Conservation (phyloP, 2,113 vertebrate genomes). For the Pachycephala philippinensis region DNA sequence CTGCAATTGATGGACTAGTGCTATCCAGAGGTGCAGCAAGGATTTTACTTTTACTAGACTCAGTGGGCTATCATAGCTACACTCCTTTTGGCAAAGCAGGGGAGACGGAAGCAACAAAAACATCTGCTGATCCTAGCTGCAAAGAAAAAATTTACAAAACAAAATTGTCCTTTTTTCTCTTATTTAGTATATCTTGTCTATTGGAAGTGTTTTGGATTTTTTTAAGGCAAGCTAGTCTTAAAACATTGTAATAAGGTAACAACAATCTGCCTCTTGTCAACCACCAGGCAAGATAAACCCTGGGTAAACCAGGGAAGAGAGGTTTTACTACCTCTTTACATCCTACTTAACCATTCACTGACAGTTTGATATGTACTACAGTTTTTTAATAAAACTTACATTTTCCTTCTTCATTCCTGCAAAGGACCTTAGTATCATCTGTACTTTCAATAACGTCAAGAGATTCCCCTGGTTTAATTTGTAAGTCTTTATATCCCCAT, state of each 20-base stretch:
- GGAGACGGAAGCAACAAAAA: neutral
- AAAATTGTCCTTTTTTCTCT: neutral
- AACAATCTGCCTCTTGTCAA: neutral
- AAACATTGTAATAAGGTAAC: neutral
- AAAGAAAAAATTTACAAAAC: neutral
- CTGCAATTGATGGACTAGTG: neutral
- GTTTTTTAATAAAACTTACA: conserved; percentile 75
- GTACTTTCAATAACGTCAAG: conserved; percentile 84
- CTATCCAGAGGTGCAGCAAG: neutral
- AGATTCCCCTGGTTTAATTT: conserved; percentile 81
- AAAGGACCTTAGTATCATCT: conserved; percentile 82
- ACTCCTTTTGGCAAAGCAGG: neutral
- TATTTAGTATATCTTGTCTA: neutral
- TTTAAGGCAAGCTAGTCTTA: neutral
- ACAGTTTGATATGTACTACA: neutral
- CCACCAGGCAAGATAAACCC: neutral
- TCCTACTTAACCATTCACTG: neutral
- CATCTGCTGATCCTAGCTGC: neutral
- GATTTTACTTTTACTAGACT: neutral
- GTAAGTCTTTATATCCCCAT: conserved; percentile 81
- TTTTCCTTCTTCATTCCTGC: conserved; percentile 91
- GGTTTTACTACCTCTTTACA: neutral
- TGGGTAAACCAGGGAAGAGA: neutral
- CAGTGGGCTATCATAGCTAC: neutral
- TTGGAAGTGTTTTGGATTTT: neutral